Evolutionary conservation across 2,888 invertebrate species (phyloP).

Genomic region (Acheta domesticus): DNA sequence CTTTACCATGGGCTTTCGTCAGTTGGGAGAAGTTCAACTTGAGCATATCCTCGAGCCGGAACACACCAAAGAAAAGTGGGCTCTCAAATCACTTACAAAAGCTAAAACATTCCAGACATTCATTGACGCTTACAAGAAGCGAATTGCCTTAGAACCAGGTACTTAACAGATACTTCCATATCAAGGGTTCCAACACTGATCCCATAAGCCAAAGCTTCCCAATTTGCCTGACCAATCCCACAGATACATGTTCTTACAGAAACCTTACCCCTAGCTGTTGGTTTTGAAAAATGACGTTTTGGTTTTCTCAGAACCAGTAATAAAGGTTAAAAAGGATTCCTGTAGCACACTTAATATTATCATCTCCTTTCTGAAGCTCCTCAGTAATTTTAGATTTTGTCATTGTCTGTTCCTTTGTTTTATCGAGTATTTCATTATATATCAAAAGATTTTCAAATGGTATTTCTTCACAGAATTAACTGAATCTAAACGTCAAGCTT

Average conservation of each 20-base stretch:
- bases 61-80: constrained; percentile 52
- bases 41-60: constrained; percentile 48
- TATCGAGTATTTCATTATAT: not conserved
- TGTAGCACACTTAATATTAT: too few relatives aligned
- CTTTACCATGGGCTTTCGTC: constrained; percentile 60
- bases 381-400: not conserved
- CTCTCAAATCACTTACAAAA: constrained; percentile 51
- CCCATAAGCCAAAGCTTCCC: too few relatives aligned
- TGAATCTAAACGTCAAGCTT: constrained; percentile 51
- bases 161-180: too few relatives aligned
- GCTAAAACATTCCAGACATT: constrained; percentile 53
- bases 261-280: too few relatives aligned
- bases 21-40: constrained; percentile 54
- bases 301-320: too few relatives aligned
- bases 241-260: too few relatives aligned
- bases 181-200: too few relatives aligned
- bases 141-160: constrained; percentile 40
- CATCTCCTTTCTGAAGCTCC: not conserved
- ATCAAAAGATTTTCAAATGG: not conserved
- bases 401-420: not conserved
- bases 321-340: too few relatives aligned
- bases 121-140: constrained; percentile 52
- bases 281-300: too few relatives aligned
- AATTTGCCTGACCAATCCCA: too few relatives aligned
- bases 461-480: constrained; percentile 39